Evolutionary conservation across 2,888 invertebrate genomes (phyloP).

Genomic region (Gerris lacustris): DNA sequence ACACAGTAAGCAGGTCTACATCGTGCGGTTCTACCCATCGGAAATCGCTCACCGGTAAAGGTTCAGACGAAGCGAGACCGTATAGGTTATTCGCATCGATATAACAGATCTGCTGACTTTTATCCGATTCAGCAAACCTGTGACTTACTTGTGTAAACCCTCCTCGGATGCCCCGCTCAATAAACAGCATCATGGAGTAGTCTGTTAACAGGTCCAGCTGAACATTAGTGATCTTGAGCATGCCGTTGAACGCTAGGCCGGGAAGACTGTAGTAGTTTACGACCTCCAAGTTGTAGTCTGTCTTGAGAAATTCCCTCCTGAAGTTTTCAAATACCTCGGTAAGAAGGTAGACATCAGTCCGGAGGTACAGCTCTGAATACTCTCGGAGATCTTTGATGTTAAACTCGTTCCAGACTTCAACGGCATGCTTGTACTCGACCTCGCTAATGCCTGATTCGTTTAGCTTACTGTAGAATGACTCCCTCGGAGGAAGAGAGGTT

Average conservation of each 20-base stretch:
- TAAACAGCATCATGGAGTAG: background rate
- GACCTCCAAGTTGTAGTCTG: background rate
- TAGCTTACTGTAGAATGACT: conserved; percentile 29
- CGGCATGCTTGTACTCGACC: conserved; percentile 34
- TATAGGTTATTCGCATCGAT: too few relatives aligned
- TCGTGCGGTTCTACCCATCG: conserved; percentile 1
- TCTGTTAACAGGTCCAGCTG: background rate
- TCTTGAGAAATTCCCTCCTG: background rate
- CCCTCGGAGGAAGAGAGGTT: conserved; percentile 27
- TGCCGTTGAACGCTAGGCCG: background rate
- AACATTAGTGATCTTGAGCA: background rate
- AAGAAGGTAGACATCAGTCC: too few relatives aligned
- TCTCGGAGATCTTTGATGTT: conserved; percentile 31
- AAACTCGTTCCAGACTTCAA: conserved; percentile 33
- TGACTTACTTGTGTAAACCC: background rate
- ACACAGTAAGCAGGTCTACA: conserved; percentile 7
- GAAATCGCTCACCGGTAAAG: background rate
- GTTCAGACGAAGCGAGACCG: background rate
- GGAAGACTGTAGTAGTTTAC: background rate
- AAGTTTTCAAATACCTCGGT: conserved; percentile 37
- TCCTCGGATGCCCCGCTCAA: background rate
- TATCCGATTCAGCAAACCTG: background rate
- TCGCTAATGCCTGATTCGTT: conserved; percentile 26
- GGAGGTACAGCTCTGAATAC: conserved; percentile 35
- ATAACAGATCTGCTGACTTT: too few relatives aligned